Evolutionary conservation across 2,888 invertebrate species (phyloP), one percentile per base, ranked within the genome.

Genomic region (Anoplius nigerrimus): DNA sequence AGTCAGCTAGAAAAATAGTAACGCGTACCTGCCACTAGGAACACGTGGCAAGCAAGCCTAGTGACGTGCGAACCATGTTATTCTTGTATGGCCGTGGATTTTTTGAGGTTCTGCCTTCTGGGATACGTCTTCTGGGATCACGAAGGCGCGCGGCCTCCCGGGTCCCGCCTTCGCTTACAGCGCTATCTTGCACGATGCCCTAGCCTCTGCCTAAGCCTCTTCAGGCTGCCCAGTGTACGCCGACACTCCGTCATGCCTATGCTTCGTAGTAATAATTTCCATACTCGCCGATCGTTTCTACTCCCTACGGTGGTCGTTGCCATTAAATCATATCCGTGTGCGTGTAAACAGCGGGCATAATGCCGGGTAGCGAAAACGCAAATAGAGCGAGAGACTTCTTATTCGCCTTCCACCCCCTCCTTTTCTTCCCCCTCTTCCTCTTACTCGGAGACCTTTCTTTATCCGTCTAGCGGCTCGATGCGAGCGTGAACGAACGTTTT

Each of bases 291-390:
- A 18, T 63, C 65, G 62, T 65, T 70, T 58, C 53, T 16, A 53
- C 6, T 21, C 21, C 20, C 24, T 3, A 48, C n/a, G 48, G 48
- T 62, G 62, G 62, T 69, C 45, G 65, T 53, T 46, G 62, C 65
- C 66, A 75, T 78, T 77, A 77, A 77, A 75, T 77, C 72, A 77
- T 78, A 67, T 61, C 62, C 60, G 53, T 64, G 61, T 72, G 61
- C 62, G 68, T 70, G 71, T 62, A 70, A 75, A 71, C 75, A 66
- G 66, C 70, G 45, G 45, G 27, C 51, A 72, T 78, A 72, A 75
- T 77, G 53, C 54, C 69, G 66, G 69, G 67, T 68, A 69, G 16
- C 46, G 56, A 66, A 64, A 75, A 71, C 73, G 69, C 71, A 75
- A 78, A 78, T 76, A 73, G 79, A 78, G 66, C 78, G 75, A 56